phyloP scores from a whole-genome alignment of 2,113 vertebrate species.

The Bucco capensis region DNA sequence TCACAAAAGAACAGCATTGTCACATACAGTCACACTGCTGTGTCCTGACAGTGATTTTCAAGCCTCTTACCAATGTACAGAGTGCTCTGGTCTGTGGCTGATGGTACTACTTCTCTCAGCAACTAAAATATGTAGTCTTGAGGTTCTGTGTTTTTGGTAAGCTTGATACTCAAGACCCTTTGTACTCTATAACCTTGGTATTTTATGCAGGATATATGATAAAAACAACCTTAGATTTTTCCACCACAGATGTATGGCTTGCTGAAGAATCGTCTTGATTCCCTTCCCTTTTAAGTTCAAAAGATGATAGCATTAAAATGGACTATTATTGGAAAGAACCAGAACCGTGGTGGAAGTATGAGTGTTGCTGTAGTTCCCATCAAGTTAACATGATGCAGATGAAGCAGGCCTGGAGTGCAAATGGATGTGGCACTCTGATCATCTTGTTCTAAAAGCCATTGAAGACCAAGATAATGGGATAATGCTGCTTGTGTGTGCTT shows the following conservation, averaged over 20 bases:
- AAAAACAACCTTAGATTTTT: neutral
- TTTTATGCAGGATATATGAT: neutral
- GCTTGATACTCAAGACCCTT: neutral
- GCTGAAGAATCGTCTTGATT: neutral
- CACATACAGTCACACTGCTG: neutral
- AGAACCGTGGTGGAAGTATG: neutral
- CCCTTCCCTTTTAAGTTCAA: neutral
- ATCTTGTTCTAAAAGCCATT: neutral
- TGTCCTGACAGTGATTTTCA: neutral
- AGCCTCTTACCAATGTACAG: neutral
- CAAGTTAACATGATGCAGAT: neutral
- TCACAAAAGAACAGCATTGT: neutral
- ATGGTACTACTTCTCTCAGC: neutral
- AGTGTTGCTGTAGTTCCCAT: neutral
- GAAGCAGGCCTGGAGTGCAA: neutral
- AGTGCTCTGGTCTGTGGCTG: neutral
- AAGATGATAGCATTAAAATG: neutral
- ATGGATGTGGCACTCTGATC: neutral
- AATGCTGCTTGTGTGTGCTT: neutral
- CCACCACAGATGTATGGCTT: accelerated
- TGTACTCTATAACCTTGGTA: neutral
- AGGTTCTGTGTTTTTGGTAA: neutral
- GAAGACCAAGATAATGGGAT: neutral
- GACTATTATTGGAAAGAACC: neutral
- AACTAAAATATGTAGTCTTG: neutral